phyloP scores from a whole-genome alignment of 2,113 vertebrate genomes.

The Dolichallabes microphthalmus region DNA sequence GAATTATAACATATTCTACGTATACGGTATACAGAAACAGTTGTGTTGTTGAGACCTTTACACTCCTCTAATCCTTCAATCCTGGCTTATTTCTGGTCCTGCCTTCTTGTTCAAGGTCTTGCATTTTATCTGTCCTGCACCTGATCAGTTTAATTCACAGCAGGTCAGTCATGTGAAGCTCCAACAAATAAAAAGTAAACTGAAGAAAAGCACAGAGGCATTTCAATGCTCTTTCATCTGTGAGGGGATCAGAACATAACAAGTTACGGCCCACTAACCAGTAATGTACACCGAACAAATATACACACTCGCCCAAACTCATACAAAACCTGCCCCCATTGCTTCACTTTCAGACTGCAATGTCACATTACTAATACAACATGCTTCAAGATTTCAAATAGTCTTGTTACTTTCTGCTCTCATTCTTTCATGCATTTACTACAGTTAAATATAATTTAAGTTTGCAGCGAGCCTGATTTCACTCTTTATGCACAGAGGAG shows the following conservation, averaged over 20 bases:
- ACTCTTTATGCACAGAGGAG: not conserved
- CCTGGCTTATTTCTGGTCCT: not conserved
- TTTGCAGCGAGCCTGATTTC: not conserved
- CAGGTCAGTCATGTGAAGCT: not conserved
- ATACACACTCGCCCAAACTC: not conserved
- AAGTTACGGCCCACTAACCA: not conserved
- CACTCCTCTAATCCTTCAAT: not conserved
- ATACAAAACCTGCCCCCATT: not conserved
- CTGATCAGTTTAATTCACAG: not conserved
- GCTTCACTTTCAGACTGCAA: not conserved
- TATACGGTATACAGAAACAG: not conserved
- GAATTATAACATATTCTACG: not conserved
- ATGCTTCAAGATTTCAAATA: not conserved
- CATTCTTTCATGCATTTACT: not conserved
- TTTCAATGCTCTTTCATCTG: conserved; percentile 1
- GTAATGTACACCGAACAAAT: conserved; percentile 11
- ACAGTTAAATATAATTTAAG: not conserved
- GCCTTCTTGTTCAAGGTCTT: not conserved
- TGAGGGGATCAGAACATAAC: not conserved
- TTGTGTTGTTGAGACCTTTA: not conserved
- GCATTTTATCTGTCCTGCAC: not conserved
- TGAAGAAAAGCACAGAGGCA: not conserved
- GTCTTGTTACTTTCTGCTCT: not conserved
- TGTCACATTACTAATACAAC: not conserved
- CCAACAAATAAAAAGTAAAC: not conserved